Evolutionary conservation across 2,797 vertebrate species (phyloP).

Genomic region (Ptychadena robeensis): DNA sequence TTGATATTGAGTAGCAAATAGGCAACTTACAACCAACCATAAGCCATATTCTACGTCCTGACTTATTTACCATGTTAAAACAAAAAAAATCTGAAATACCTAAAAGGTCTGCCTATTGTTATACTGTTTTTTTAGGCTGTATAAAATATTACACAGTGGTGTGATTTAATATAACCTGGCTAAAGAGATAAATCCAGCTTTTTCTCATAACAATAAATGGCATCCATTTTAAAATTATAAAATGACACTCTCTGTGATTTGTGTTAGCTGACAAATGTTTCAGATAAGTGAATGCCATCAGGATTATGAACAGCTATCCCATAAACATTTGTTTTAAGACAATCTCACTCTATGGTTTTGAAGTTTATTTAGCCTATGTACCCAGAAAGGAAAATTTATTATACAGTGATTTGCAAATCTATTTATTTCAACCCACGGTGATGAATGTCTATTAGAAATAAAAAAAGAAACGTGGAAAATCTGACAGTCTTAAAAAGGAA

Average conservation of each 20-base stretch:
- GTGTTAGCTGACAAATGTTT: constrained; percentile 7
- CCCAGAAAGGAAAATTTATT: background rate
- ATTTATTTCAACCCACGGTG: background rate
- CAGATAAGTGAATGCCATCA: background rate
- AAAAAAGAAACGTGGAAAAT: background rate
- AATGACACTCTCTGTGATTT: constrained; percentile 15
- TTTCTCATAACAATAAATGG: background rate
- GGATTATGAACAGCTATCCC: background rate
- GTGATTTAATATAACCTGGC: background rate
- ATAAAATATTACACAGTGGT: background rate
- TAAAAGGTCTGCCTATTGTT: background rate
- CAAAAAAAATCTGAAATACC: no score
- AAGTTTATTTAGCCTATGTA: background rate
- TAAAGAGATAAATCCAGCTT: background rate
- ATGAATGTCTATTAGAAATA: background rate
- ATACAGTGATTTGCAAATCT: background rate
- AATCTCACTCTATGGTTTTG: background rate
- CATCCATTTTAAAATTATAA: constrained; percentile 5
- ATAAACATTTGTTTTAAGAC: constrained; percentile 4
- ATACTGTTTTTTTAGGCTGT: background rate
- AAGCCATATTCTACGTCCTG: no score
- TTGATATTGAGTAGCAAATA: no score
- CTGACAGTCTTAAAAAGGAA: background rate
- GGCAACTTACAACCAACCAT: no score
- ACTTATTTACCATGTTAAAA: no score